Conservation (phyloP, 2,113 vertebrate genomes). For the Nothocercus nigrocapillus region DNA sequence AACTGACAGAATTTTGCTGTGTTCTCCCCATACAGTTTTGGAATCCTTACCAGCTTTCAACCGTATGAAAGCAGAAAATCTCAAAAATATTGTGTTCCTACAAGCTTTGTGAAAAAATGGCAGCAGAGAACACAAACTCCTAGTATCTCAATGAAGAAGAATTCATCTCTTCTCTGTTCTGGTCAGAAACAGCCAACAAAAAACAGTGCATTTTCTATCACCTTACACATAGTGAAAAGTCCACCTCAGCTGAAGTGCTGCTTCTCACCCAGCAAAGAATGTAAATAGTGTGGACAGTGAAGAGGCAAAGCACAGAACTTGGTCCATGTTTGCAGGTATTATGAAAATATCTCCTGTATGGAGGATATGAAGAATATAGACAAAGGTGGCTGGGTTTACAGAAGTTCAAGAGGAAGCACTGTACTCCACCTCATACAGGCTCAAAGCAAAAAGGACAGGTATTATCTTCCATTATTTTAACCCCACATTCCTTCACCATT, state of each 20-base stretch:
- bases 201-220: not conserved
- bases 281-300: not conserved
- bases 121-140: not conserved
- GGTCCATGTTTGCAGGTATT: not conserved
- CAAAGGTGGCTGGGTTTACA: not conserved
- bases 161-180: not conserved
- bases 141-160: not conserved
- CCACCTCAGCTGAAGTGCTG: not conserved
- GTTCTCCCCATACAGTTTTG: not conserved
- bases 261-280: not conserved
- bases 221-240: not conserved
- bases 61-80: not conserved
- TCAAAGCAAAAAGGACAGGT: not conserved
- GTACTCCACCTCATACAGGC: not conserved
- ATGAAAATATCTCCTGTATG: not conserved
- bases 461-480: slow-evolving; percentile 3
- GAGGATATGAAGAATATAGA: not conserved
- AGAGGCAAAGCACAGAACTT: not conserved
- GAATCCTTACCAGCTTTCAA: not conserved
- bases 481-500: not conserved
- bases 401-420: not conserved
- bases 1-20: not conserved
- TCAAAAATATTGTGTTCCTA: not conserved
- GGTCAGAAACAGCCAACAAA: not conserved
- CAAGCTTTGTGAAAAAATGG: not conserved